Evolutionary conservation across 2,888 invertebrate genomes (phyloP).

Genomic region (Polietes domitor): DNA sequence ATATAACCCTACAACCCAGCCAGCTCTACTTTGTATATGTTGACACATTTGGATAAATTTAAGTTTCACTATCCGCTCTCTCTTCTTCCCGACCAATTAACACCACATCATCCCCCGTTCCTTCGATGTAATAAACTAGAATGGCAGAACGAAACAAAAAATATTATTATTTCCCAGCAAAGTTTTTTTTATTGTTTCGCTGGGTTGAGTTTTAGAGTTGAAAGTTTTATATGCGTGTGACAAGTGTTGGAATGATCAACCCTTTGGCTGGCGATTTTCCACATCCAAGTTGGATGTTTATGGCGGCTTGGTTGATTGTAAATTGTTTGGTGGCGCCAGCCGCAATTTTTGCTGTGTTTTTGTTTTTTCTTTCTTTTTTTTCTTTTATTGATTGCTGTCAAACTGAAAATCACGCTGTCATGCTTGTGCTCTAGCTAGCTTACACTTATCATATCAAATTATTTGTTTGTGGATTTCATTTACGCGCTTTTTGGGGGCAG

Average conservation of each 20-base stretch:
- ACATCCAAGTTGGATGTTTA: background rate
- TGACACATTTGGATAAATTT: constrained; percentile 31
- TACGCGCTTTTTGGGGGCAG: background rate
- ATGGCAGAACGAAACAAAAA: too few species aligned
- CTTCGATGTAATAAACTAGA: background rate
- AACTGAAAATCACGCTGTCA: constrained; percentile 1
- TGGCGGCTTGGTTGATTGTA: background rate
- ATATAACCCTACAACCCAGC: background rate
- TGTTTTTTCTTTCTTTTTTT: background rate
- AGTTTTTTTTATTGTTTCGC: background rate
- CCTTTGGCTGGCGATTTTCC: background rate
- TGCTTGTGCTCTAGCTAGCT: background rate
- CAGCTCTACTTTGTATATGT: background rate
- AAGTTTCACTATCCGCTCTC: background rate
- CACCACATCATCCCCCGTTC: background rate
- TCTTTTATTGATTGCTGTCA: constrained; percentile 26
- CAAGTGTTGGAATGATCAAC: background rate
- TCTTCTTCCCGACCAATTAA: background rate
- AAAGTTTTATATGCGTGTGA: background rate
- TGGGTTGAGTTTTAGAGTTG: background rate
- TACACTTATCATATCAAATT: constrained; percentile 18
- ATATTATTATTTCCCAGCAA: too few species aligned
- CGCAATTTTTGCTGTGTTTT: too few species aligned
- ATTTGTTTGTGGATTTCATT: constrained; percentile 18
- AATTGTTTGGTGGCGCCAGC: constrained; percentile 26